A percentile compares a stretch with the other conserved stretches of the same genome.
These are phyloP conservation scores for Lepisosteus osseus DNA, from an alignment of 2,113 vertebrate genomes.

Conservation along the genomic window DNA sequence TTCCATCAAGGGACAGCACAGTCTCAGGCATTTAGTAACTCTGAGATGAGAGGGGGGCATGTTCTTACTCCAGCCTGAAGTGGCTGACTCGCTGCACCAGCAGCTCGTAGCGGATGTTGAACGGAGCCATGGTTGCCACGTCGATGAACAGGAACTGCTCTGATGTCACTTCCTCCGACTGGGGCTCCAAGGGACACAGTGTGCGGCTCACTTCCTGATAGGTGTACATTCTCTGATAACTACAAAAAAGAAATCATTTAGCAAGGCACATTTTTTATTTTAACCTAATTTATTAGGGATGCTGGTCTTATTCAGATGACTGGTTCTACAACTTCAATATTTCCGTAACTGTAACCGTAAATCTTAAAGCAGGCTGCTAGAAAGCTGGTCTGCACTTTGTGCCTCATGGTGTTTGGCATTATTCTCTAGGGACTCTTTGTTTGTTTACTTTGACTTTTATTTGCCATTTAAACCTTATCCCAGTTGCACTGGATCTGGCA, in stretches of 20 bases:
- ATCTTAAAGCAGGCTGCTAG: no score
- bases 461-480: no score
- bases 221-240: slow-evolving; percentile 68
- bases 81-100: slow-evolving; percentile 62
- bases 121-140: slow-evolving; percentile 67
- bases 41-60: not conserved
- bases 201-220: slow-evolving; percentile 77
- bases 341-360: no score
- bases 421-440: no score
- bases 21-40: not conserved
- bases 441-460: no score
- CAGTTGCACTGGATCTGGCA: no score
- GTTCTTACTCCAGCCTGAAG: slow-evolving; percentile 71
- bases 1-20: no score
- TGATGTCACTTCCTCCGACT: slow-evolving; percentile 49
- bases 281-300: no score
- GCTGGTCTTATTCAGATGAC: no score
- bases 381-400: no score
- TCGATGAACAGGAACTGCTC: slow-evolving; percentile 69
- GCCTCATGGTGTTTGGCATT: no score
- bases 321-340: no score
- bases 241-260: slow-evolving; percentile 21
- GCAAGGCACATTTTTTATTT: not conserved
- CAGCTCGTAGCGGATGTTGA: slow-evolving; percentile 57
- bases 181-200: slow-evolving; percentile 66